Evolutionary conservation across 1,140 invertebrate genomes (phyloP).

Genomic region (Drosophila truncata): DNA sequence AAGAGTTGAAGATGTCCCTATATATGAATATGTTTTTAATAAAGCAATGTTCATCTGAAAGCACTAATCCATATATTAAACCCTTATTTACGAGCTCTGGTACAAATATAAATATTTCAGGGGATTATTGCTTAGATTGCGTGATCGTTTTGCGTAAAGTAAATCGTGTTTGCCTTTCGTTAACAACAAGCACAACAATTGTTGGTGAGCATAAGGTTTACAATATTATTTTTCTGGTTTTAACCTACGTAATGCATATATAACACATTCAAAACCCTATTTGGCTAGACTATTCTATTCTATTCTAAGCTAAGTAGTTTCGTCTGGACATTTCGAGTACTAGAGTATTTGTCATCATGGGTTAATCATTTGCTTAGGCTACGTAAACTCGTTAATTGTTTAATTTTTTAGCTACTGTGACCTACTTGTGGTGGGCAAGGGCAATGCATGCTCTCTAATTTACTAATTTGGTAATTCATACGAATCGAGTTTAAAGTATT

Average conservation of each 20-base stretch:
- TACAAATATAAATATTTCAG: slow-evolving; percentile 65
- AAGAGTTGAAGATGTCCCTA: background rate
- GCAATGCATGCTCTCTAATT: slow-evolving; percentile 43
- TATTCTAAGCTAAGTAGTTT: slow-evolving; percentile 66
- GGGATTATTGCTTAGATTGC: slow-evolving; percentile 30
- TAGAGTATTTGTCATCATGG: slow-evolving; percentile 27
- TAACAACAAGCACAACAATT: slow-evolving; percentile 73
- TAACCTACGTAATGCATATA: slow-evolving; percentile 39
- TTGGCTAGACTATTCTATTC: slow-evolving; percentile 49
- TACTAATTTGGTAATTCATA: slow-evolving; percentile 45
- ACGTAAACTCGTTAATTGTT: slow-evolving; percentile 30
- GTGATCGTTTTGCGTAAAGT: slow-evolving; percentile 41
- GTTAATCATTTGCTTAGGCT: slow-evolving; percentile 42
- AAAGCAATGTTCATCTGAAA: background rate
- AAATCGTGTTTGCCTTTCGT: slow-evolving; percentile 51
- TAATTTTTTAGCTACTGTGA: slow-evolving; percentile 36
- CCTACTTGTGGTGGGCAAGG: slow-evolving; percentile 26
- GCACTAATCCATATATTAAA: no score
- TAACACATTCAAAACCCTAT: slow-evolving; percentile 51
- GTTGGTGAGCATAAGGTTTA: slow-evolving; percentile 84
- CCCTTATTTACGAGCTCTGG: slow-evolving; percentile 13
- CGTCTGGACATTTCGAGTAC: slow-evolving; percentile 65
- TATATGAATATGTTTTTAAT: no score
- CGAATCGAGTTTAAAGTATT: slow-evolving; percentile 60
- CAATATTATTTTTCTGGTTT: slow-evolving; percentile 51